These are phyloP conservation scores for Bedellia somnulentella DNA, from an alignment of 2,888 invertebrate genomes.

Conservation along the genomic window DNA sequence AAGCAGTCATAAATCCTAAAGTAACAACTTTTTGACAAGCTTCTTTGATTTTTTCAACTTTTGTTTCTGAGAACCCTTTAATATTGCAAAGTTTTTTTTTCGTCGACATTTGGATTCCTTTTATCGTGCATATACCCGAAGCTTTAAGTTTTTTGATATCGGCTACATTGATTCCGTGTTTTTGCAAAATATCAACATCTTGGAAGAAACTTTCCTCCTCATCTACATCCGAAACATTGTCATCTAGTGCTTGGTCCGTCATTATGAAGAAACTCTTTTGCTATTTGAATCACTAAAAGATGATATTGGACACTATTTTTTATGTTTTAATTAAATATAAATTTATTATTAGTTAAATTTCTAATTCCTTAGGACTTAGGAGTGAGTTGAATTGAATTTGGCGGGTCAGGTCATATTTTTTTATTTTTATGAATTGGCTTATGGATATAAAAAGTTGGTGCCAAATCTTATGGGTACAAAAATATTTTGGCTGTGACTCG, in stretches of 20 bases:
- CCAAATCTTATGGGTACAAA: too few species aligned
- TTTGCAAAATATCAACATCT: slow-evolving; percentile 69
- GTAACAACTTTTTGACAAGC: slow-evolving; percentile 68
- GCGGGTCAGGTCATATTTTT: too few species aligned
- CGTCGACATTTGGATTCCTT: slow-evolving; percentile 80
- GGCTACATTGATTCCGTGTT: slow-evolving; percentile 67
- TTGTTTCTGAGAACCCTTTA: slow-evolving; percentile 76
- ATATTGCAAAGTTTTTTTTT: slow-evolving; percentile 70
- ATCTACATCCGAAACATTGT: slow-evolving; percentile 51
- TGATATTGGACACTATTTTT: too few species aligned
- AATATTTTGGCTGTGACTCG: too few species aligned
- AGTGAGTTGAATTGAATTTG: too few species aligned
- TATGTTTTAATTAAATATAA: too few species aligned
- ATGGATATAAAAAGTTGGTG: too few species aligned
- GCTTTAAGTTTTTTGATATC: slow-evolving; percentile 78
- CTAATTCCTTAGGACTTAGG: too few species aligned
- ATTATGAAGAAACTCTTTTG: too few species aligned
- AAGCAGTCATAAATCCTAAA: slow-evolving; percentile 71
- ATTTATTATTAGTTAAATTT: too few species aligned
- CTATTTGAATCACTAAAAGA: too few species aligned
- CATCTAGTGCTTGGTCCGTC: slow-evolving; percentile 43
- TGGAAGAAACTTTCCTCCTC: slow-evolving; percentile 73
- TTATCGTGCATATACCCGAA: slow-evolving; percentile 77
- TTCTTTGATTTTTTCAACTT: slow-evolving; percentile 80
- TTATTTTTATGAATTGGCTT: too few species aligned